Percentiles rank a stretch among this genome's conserved stretches.
Evolutionary conservation across 2,888 invertebrate species (phyloP).

Genomic region (Drosophila buzzatii): DNA sequence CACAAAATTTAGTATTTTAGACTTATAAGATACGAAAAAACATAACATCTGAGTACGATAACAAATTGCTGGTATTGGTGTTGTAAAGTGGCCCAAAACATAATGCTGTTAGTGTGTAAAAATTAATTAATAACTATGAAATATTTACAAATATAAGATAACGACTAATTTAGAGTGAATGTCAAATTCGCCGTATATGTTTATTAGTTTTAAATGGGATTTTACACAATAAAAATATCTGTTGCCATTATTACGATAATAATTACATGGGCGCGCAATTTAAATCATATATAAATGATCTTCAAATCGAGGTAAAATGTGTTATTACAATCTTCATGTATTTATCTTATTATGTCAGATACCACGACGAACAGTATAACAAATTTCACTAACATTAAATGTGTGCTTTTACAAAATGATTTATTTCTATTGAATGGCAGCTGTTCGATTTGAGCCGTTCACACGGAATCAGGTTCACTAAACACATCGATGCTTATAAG

Average conservation of each 20-base stretch:
- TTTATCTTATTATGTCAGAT: background rate
- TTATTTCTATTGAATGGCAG: background rate
- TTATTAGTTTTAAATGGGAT: background rate
- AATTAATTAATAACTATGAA: background rate
- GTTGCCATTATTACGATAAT: background rate
- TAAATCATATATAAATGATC: background rate
- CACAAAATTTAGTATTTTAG: slow-evolving; percentile 38
- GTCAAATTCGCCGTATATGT: background rate
- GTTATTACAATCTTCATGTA: background rate
- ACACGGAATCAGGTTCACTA: background rate
- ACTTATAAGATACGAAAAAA: slow-evolving; percentile 47
- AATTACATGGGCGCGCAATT: background rate
- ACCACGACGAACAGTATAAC: background rate
- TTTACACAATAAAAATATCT: background rate
- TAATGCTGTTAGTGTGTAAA: slow-evolving; percentile 11
- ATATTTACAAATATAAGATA: background rate
- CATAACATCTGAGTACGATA: slow-evolving; percentile 47
- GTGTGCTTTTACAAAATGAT: no score
- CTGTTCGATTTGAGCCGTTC: slow-evolving; percentile 2
- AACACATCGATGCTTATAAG: slow-evolving; percentile 15
- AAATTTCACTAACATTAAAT: background rate
- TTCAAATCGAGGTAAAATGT: background rate
- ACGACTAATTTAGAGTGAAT: background rate
- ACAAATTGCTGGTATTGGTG: background rate
- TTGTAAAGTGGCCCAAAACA: slow-evolving; percentile 16